Percentiles rank a stretch among this genome's conserved stretches.
phyloP scores from a whole-genome alignment of 2,797 vertebrate species.

The Prionace glauca region DNA sequence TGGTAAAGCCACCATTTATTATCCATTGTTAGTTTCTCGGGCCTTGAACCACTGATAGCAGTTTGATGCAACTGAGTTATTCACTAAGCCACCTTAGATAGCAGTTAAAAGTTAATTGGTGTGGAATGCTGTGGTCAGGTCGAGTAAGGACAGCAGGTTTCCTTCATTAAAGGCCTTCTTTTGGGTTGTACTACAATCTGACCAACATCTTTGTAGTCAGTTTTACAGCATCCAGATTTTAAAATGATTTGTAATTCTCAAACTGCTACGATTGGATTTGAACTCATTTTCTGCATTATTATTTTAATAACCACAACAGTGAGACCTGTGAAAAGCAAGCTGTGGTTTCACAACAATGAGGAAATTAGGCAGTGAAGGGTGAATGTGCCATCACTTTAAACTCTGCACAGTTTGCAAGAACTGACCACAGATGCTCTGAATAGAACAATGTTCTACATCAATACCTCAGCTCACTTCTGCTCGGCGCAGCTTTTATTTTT shows the following conservation, averaged over 20 bases:
- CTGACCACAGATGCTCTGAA: neutral
- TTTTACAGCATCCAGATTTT: neutral
- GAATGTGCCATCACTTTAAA: too few species aligned
- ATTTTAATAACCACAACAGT: neutral
- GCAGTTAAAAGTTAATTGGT: neutral
- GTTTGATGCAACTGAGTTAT: neutral
- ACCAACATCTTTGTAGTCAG: neutral
- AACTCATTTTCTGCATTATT: neutral
- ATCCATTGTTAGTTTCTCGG: neutral
- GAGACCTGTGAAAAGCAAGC: neutral
- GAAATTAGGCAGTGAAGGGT: neutral
- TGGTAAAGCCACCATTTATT: neutral
- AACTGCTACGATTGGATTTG: neutral
- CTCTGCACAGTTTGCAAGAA: neutral
- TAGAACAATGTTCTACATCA: neutral
- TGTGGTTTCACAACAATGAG: neutral
- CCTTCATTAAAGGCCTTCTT: neutral
- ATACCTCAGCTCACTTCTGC: neutral
- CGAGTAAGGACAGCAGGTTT: neutral
- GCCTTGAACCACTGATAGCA: neutral
- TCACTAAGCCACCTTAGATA: neutral
- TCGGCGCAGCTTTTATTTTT: neutral
- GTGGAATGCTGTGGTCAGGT: neutral
- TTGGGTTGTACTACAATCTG: neutral
- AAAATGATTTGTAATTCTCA: neutral